Percentiles rank a stretch among this genome's conserved stretches.
These are phyloP conservation scores for Pristiophorus japonicus DNA, from an alignment of 2,113 vertebrate species.

Conservation along the genomic window DNA sequence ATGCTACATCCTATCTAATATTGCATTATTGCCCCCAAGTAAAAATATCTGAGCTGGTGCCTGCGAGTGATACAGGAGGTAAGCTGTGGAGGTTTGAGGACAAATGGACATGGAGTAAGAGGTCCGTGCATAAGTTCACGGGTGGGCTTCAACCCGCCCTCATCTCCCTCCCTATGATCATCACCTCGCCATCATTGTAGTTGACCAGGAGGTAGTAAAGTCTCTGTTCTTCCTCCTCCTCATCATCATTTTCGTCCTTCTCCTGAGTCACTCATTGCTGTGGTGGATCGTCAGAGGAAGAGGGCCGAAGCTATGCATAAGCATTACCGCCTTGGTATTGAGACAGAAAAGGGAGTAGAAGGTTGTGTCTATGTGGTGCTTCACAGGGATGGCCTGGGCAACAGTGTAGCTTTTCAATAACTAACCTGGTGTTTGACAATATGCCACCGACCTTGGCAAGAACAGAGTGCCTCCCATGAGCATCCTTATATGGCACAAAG, in stretches of 20 bases:
- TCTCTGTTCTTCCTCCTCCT: background rate
- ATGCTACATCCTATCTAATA: background rate
- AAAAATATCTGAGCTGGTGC: background rate
- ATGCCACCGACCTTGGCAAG: background rate
- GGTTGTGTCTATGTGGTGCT: background rate
- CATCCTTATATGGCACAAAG: background rate
- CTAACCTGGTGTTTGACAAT: background rate
- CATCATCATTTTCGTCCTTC: background rate
- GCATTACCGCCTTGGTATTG: background rate
- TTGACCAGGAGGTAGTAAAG: background rate
- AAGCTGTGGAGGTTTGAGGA: background rate
- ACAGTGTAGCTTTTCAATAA: background rate
- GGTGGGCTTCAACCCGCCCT: background rate
- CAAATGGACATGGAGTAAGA: background rate
- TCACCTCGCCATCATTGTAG: background rate
- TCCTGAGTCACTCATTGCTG: background rate
- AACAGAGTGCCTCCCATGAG: background rate
- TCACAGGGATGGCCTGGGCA: background rate
- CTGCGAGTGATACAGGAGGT: background rate
- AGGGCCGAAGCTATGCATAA: background rate
- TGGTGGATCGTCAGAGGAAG: background rate
- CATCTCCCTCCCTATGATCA: background rate
- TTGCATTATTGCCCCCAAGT: background rate
- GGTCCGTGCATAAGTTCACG: background rate
- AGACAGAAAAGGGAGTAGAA: background rate